These are phyloP conservation scores for Bos indicus DNA, from an alignment of 2,113 vertebrate species.

Conservation along the genomic window DNA sequence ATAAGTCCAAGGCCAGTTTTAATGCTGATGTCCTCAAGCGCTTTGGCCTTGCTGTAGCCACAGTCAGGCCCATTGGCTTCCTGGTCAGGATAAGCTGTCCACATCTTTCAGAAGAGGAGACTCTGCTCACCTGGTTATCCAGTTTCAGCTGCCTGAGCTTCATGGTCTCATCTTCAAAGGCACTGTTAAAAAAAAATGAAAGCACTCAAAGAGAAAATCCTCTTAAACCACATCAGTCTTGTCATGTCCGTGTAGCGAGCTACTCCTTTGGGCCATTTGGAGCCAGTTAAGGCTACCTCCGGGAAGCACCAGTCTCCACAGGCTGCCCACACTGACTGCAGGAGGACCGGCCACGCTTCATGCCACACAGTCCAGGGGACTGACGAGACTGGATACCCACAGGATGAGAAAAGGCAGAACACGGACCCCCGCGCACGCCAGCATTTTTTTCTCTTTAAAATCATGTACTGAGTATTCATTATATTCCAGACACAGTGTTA, in stretches of 20 bases:
- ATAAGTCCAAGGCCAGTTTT: background rate
- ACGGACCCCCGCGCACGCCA: background rate
- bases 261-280: background rate
- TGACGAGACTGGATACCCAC: background rate
- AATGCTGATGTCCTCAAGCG: background rate
- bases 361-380: background rate
- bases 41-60: background rate
- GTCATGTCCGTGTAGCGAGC: background rate
- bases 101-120: background rate
- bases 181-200: slow-evolving; percentile 73
- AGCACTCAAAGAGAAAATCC: background rate
- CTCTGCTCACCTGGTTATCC: slow-evolving; percentile 90
- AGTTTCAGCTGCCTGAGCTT: slow-evolving; percentile 93
- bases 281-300: background rate
- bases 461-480: background rate
- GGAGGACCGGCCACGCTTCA: background rate
- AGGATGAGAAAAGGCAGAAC: background rate
- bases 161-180: slow-evolving; percentile 87
- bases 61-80: background rate
- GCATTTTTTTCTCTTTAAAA: background rate
- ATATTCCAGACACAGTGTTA: background rate
- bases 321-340: background rate
- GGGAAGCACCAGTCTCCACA: background rate
- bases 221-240: background rate
- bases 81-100: background rate